Base-by-base conservation (phyloP, 2,888 invertebrate species). In the Pocota personata region DNA sequence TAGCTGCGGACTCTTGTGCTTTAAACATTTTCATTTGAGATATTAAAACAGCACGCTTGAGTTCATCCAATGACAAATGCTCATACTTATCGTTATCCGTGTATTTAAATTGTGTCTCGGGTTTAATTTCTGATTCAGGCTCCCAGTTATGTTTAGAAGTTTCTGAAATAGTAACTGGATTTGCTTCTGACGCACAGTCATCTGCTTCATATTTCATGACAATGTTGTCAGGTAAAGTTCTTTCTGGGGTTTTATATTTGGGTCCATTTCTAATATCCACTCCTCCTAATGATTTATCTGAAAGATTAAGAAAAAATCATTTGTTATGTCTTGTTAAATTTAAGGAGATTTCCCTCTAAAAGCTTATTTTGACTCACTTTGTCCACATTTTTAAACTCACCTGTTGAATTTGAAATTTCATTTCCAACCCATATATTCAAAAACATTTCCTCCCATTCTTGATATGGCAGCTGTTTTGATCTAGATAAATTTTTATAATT, bases 51-150 rank as follows among this genome's bases (percentile, higher is more conserved):
- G 3, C 37, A 14, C 40, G n/a, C 30, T 43, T 40, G 0, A 69
- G 55, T 10, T 69, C 69, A 6, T 69, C 43, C 5, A 69, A 19
- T 40, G 69, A 12, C 55, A 69, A 52, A 5, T n/a, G 12, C n/a
- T 27, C 27, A 30, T 55, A 69, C 7, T 16, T 6, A 40, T 55
- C 14, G 6, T 52, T 12, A 1, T 50, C 7, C 1, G 14, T 12
- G 7, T 52, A 2, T 5, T 19, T 4, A 8, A 21, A 16, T 12
- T n/a, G 37, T 2, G 14, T 21, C 19, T 55, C 43, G 2, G 52
- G 32, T 14, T 35, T 19, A 14, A 12, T n/a, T 12, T n/a, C 24
- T 2, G 50, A 6, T 2, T 19, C 19, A 19, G 19, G 46, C 10
- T 19, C 46, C 46, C 46, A 46, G 19, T 8, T 19, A 1, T 19